A percentile compares a stretch with the other conserved stretches of the same genome.
These are phyloP conservation scores for Sebastes dallii DNA, from an alignment of 2,797 vertebrate genomes.

Conservation along the genomic window DNA sequence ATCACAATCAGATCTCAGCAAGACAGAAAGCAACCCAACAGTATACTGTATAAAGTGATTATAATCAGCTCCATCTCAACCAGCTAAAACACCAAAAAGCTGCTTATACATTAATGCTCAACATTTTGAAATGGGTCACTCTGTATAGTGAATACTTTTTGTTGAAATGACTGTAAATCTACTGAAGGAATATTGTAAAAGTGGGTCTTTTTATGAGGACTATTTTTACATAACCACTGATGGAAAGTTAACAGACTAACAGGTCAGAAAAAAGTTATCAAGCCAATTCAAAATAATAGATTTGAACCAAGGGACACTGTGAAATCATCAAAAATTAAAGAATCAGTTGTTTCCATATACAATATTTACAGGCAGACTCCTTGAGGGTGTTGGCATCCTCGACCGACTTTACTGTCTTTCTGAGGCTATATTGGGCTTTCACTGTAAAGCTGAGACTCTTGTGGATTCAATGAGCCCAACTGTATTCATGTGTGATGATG, in stretches of 20 bases:
- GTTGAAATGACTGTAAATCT: neutral
- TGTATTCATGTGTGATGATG: too few species aligned
- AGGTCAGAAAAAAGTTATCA: neutral
- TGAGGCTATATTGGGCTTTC: too few species aligned
- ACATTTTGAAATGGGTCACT: neutral
- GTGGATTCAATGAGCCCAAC: too few species aligned
- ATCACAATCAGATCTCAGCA: neutral
- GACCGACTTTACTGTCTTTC: too few species aligned
- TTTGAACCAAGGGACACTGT: neutral
- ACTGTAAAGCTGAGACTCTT: too few species aligned
- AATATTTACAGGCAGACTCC: neutral
- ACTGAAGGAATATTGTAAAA: neutral
- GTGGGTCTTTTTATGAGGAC: neutral
- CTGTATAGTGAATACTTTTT: neutral
- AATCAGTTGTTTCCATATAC: neutral
- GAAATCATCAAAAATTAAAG: neutral
- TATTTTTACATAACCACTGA: neutral
- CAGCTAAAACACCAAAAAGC: neutral
- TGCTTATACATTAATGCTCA: neutral
- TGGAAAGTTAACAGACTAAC: neutral
- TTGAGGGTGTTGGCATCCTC: fast-evolving
- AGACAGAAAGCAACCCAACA: neutral
- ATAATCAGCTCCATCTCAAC: neutral
- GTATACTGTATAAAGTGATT: neutral
- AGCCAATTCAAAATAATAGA: neutral